phyloP scores from a whole-genome alignment of 2,888 invertebrate species.

The Tyria jacobaeae region DNA sequence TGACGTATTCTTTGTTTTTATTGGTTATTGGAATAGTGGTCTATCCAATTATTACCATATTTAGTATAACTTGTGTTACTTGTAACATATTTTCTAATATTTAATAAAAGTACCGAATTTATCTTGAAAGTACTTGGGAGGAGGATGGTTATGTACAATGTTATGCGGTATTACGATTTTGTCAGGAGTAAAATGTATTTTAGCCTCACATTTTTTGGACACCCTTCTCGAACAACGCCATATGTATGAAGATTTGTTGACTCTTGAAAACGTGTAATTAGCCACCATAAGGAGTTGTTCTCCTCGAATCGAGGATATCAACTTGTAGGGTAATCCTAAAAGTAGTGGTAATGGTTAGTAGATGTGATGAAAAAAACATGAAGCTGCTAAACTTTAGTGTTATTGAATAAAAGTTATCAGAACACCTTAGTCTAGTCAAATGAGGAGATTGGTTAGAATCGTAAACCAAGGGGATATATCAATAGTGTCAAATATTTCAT shows the following conservation, averaged over 20 bases:
- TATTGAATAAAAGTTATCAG: no score
- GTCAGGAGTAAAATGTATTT: slow-evolving; percentile 15
- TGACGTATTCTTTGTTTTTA: no score
- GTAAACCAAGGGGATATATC: no score
- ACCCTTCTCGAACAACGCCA: slow-evolving; percentile 42
- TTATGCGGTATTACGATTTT: slow-evolving; percentile 5
- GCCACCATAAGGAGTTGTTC: slow-evolving; percentile 24
- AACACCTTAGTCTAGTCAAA: no score
- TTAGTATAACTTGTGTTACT: no score
- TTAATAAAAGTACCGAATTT: slow-evolving; percentile 14
- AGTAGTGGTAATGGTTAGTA: neutral
- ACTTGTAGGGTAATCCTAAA: slow-evolving; percentile 17
- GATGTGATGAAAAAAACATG: neutral
- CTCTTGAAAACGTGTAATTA: slow-evolving; percentile 38
- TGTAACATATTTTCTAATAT: neutral
- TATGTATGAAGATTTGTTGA: slow-evolving; percentile 19
- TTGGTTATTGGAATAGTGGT: no score
- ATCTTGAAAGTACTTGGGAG: slow-evolving; percentile 23
- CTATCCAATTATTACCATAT: no score
- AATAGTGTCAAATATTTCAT: no score
- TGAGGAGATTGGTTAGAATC: no score
- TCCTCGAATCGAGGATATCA: slow-evolving; percentile 24
- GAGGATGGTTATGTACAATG: slow-evolving; percentile 30
- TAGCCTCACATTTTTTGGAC: slow-evolving; percentile 35
- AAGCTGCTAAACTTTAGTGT: no score